Conservation (phyloP, 1,140 invertebrate genomes). For the Halotydeus destructor region DNA sequence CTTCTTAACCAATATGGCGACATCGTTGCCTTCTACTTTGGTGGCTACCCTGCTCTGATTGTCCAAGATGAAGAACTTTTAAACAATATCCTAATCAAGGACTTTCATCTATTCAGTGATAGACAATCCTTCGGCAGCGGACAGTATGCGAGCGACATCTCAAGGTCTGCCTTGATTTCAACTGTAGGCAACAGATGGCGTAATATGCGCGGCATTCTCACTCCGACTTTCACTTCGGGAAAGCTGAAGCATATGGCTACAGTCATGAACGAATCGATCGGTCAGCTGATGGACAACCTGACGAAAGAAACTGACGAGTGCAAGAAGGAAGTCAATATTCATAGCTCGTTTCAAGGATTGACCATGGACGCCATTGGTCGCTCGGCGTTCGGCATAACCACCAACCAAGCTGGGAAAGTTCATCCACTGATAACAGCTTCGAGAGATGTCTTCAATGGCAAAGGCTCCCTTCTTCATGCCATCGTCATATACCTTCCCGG, state of each 20-base stretch:
- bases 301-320: constrained; percentile 8
- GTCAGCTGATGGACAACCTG: constrained; percentile 19
- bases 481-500: too few relatives aligned
- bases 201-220: constrained; percentile 27
- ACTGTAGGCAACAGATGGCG: constrained; percentile 26
- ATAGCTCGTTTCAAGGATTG: constrained; percentile 26
- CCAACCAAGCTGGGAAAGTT: too few relatives aligned
- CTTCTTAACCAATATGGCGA: constrained; percentile 23
- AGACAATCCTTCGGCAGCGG: neutral
- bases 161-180: constrained; percentile 17
- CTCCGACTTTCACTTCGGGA: constrained; percentile 30
- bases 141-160: neutral
- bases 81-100: constrained; percentile 11
- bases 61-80: constrained; percentile 14
- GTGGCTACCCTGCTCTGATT: constrained; percentile 3
- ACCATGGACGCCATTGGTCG: constrained; percentile 30
- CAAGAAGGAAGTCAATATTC: constrained; percentile 20
- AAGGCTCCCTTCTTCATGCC: too few relatives aligned
- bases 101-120: constrained; percentile 14
- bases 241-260: constrained; percentile 28
- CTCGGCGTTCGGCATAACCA: constrained; percentile 27
- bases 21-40: constrained; percentile 20
- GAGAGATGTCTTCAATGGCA: too few relatives aligned
- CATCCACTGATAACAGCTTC: too few relatives aligned
- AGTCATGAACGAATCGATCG: constrained; percentile 22